Conservation (phyloP, 2,888 invertebrate genomes). For the Brachyptera putata region DNA sequence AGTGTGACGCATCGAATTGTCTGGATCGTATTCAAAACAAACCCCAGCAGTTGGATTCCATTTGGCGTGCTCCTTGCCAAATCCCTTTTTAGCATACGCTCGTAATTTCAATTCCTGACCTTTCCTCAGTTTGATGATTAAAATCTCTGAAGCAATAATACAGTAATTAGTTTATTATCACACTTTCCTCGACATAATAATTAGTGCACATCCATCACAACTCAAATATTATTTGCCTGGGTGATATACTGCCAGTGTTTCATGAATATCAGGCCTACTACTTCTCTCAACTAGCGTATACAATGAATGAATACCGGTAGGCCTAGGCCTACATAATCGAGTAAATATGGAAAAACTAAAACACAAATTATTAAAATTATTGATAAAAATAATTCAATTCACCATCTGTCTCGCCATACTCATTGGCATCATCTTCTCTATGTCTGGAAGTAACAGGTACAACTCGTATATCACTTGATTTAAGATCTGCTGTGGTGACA, state of each 20-base stretch:
- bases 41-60: constrained; percentile 99
- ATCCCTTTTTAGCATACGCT: constrained; percentile 95
- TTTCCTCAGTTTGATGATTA: constrained; percentile 67
- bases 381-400: no score
- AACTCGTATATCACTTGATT: constrained; percentile 85
- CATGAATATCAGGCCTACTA: no score
- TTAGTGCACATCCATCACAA: no score
- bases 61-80: constrained; percentile 99
- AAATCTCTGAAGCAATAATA: constrained; percentile 54
- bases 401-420: constrained; percentile 93
- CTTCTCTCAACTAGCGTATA: no score
- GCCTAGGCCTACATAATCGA: no score
- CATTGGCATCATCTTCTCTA: constrained; percentile 86
- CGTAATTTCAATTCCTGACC: constrained; percentile 91
- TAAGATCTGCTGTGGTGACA: constrained; percentile 95
- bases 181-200: no score
- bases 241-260: no score
- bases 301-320: no score
- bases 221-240: no score
- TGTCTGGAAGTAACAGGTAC: constrained; percentile 90
- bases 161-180: no score
- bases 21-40: constrained; percentile 98
- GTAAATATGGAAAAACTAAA: no score
- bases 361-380: no score
- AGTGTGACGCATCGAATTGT: constrained; percentile 94